Percentiles rank a stretch among this genome's conserved stretches.
Evolutionary conservation across 1,140 invertebrate genomes (phyloP).

Genomic region (Drosophila teissieri): DNA sequence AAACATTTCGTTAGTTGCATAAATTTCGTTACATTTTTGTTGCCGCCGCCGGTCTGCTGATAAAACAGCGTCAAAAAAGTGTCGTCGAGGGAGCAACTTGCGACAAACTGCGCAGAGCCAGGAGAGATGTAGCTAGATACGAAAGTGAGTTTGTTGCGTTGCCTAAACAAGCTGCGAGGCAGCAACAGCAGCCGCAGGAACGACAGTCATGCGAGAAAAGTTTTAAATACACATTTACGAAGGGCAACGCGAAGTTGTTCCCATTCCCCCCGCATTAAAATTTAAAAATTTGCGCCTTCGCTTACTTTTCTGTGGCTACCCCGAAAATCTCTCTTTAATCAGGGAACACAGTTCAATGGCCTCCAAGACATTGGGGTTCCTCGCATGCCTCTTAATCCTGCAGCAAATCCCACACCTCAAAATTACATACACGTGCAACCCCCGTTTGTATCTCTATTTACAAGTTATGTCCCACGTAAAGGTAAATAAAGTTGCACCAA

Average conservation of each 20-base stretch:
- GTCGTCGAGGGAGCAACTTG: slow-evolving; percentile 76
- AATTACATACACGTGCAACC: slow-evolving; percentile 35
- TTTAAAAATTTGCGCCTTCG: slow-evolving; percentile 45
- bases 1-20: slow-evolving; percentile 80
- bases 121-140: slow-evolving; percentile 22
- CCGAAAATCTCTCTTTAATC: neutral
- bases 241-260: slow-evolving; percentile 15
- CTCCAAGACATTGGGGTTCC: slow-evolving; percentile 32
- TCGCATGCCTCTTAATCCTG: slow-evolving; percentile 51
- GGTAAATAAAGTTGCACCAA: slow-evolving; percentile 79
- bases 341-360: slow-evolving; percentile 58
- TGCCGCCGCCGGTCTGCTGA: slow-evolving; percentile 49
- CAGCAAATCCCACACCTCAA: slow-evolving; percentile 21
- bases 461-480: slow-evolving; percentile 71
- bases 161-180: slow-evolving; percentile 35
- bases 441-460: slow-evolving; percentile 68
- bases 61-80: slow-evolving; percentile 74
- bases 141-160: slow-evolving; percentile 25
- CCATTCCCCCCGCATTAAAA: slow-evolving; percentile 2
- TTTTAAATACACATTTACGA: slow-evolving; percentile 56
- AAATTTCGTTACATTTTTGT: slow-evolving; percentile 56
- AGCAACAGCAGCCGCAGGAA: slow-evolving; percentile 8
- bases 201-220: slow-evolving; percentile 34
- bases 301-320: slow-evolving; percentile 16
- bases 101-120: slow-evolving; percentile 52